phyloP scores from a whole-genome alignment of 2,888 invertebrate genomes.

The Galerucella calmariensis region DNA sequence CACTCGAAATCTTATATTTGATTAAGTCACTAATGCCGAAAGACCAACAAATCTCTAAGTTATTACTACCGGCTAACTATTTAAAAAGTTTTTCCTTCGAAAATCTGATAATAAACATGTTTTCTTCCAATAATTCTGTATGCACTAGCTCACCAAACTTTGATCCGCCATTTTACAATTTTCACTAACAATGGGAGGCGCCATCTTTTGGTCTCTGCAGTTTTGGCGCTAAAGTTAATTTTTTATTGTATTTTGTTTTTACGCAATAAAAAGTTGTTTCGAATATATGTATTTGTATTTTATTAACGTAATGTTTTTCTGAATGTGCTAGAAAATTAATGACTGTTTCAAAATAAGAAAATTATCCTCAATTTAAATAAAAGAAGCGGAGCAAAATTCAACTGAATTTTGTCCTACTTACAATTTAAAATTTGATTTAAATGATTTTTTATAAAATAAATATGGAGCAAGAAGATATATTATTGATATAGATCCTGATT shows the following conservation, averaged over 20 bases:
- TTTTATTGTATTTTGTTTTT: constrained; percentile 21
- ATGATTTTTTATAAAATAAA: too few species aligned
- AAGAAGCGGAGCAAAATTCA: too few species aligned
- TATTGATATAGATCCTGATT: too few species aligned
- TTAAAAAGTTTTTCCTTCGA: constrained; percentile 40
- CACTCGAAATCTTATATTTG: constrained; percentile 43
- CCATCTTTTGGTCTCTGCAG: constrained; percentile 69
- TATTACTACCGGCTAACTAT: constrained; percentile 38
- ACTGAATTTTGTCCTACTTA: too few species aligned
- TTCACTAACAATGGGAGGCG: constrained; percentile 73
- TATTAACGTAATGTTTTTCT: neutral
- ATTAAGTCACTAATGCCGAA: constrained; percentile 40
- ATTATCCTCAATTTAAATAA: too few species aligned
- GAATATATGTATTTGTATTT: neutral
- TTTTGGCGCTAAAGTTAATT: constrained; percentile 54
- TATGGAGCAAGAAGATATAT: too few species aligned
- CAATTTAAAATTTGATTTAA: too few species aligned
- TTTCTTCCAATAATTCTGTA: constrained; percentile 57
- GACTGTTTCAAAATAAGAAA: too few species aligned
- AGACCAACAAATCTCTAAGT: constrained; percentile 35
- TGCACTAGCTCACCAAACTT: constrained; percentile 73
- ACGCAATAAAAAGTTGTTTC: neutral
- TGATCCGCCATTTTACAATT: constrained; percentile 75
- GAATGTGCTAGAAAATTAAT: too few species aligned
- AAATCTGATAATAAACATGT: constrained; percentile 46